Percentiles rank a stretch among this genome's conserved stretches.
phyloP scores from a whole-genome alignment of 2,113 vertebrate species.

The Colius striatus region DNA sequence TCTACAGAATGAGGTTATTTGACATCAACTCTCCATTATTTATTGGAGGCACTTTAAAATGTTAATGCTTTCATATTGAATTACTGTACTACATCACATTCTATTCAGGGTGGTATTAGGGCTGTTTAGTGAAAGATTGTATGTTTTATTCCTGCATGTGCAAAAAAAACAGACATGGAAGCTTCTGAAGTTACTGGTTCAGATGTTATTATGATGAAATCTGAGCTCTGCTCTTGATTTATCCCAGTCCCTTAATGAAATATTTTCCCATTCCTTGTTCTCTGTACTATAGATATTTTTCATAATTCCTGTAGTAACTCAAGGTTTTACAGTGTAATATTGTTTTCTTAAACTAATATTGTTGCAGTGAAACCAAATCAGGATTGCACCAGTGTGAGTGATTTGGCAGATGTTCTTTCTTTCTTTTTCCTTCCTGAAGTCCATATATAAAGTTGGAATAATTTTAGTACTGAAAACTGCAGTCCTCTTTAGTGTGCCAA shows the following conservation, averaged over 20 bases:
- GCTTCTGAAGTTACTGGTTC: not conserved
- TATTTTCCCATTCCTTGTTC: not conserved
- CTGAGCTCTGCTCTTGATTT: not conserved
- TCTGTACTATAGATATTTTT: not conserved
- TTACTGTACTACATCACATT: not conserved
- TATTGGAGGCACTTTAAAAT: not conserved
- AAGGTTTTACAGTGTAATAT: not conserved
- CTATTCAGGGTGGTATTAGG: not conserved
- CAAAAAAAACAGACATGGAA: not conserved
- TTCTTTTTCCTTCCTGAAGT: not conserved
- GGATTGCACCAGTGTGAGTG: not conserved
- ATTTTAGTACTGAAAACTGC: not conserved
- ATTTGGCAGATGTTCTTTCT: not conserved
- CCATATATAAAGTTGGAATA: not conserved
- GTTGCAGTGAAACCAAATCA: not conserved
- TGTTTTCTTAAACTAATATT: not conserved
- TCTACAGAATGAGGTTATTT: not conserved
- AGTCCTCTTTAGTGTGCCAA: not conserved
- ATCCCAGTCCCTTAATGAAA: not conserved
- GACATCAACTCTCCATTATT: not conserved
- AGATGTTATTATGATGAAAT: not conserved
- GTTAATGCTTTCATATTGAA: not conserved
- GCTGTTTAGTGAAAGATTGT: not conserved
- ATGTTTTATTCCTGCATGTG: not conserved
- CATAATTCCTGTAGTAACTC: not conserved